A percentile compares a stretch with the other conserved stretches of the same genome.
Evolutionary conservation across 2,797 vertebrate species (phyloP).

Genomic region (Cephalopachus bancanus): DNA sequence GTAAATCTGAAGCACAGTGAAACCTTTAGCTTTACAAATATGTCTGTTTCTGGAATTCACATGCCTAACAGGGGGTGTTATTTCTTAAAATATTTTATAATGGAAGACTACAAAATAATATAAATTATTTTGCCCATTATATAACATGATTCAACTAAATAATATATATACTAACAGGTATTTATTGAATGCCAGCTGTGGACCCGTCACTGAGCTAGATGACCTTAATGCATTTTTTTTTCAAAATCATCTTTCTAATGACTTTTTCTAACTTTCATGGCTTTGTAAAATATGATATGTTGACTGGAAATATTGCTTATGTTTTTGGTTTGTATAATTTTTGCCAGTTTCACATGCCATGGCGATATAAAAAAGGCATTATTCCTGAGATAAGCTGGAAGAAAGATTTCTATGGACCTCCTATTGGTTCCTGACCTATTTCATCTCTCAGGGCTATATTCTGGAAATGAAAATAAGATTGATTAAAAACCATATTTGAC

Average conservation of each 20-base stretch:
- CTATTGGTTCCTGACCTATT: not conserved
- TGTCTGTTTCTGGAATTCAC: not conserved
- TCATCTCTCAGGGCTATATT: not conserved
- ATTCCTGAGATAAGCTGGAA: not conserved
- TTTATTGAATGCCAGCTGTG: not conserved
- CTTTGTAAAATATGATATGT: not conserved
- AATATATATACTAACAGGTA: not conserved
- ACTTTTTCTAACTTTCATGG: not conserved
- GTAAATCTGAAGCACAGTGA: not conserved
- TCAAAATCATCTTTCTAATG: not conserved
- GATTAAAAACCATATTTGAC: not conserved
- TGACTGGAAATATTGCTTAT: no score
- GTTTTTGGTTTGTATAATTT: not conserved
- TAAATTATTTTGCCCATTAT: not conserved
- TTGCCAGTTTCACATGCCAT: not conserved
- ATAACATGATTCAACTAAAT: not conserved
- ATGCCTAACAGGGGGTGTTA: not conserved
- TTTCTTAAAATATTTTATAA: not conserved
- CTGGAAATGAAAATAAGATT: not conserved
- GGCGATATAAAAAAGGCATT: not conserved
- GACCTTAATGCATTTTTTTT: not conserved
- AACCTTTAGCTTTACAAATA: not conserved
- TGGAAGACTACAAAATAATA: not conserved
- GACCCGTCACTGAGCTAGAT: not conserved
- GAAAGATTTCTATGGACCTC: not conserved